Percentiles rank a stretch among this genome's conserved stretches.
These are phyloP conservation scores for Molanna angustata DNA, from an alignment of 2,888 invertebrate genomes.

Conservation along the genomic window DNA sequence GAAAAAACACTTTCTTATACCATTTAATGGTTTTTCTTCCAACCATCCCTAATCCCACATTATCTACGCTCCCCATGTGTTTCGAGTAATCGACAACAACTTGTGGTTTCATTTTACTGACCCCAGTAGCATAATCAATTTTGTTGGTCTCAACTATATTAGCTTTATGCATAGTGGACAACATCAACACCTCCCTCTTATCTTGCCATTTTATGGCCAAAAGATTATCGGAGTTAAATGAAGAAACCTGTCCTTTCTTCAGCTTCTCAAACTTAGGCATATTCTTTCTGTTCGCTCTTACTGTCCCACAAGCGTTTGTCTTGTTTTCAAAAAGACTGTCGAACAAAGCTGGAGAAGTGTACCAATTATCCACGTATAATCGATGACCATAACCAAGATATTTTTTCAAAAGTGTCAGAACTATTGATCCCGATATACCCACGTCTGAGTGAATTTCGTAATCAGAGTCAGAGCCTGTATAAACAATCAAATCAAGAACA, in stretches of 20 bases:
- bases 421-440: conserved; percentile 11
- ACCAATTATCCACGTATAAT: conserved; percentile 12
- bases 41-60: neutral
- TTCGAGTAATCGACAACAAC: neutral
- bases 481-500: conserved; percentile 11
- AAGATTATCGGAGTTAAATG: neutral
- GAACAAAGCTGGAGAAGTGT: conserved; percentile 11
- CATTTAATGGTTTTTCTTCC: neutral
- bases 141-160: neutral
- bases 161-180: neutral
- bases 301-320: conserved; percentile 11
- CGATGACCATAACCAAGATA: conserved; percentile 12
- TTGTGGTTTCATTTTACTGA: neutral
- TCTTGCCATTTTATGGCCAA: conserved; percentile 3
- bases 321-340: neutral
- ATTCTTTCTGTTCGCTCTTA: neutral
- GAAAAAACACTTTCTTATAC: conserved; percentile 4
- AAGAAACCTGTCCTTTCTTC: neutral
- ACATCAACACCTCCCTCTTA: conserved; percentile 3
- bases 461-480: conserved; percentile 4
- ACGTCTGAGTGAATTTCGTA: neutral
- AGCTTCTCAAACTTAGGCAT: conserved; percentile 15
- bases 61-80: conserved; percentile 2
- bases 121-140: neutral
- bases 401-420: conserved; percentile 8